Base-by-base conservation (phyloP, 2,797 vertebrate genomes). In the Acanthornis magna region DNA sequence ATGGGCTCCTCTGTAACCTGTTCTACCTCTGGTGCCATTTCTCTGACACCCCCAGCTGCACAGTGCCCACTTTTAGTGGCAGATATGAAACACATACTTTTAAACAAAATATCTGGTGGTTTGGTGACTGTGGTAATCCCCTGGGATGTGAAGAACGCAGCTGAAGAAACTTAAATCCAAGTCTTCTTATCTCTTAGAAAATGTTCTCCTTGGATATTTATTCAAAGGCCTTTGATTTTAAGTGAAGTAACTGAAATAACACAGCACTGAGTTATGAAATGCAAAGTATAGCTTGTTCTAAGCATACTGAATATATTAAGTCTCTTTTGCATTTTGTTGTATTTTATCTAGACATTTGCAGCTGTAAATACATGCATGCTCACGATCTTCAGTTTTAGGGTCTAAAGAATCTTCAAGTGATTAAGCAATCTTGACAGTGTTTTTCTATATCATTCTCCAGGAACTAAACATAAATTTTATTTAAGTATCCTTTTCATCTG, bases 301-400 rank as follows among this genome's bases (percentile, higher is more conserved):
- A 65, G 47, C n/a, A 42, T 32, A 22, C 27, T 73, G 78, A 70
- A 92, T 82, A 40, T 3, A 62, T 66, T 73, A 75, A 16, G 12
- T 62, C 16, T 88, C 14, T 62, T 68, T 74, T 87, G 38, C 43
- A 73, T 89, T 75, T 86, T 55, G 9, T 75, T 89, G 6, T 54
- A 72, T 89, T 91, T 95, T 79, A 89, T 66, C 74, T 55, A 79
- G 75, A 66, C 20, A 36, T 79, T 79, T 66, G 25, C 47, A 82
- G 27, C 11, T 70, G 22, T 57, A 76, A 85, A 68, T 70, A 36
- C 19, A 66, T 89, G 30, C 27, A 38, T 29, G 8, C 25, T 87
- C 55, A 60, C 13, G 4, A 58, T 73, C 38, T 82, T 89, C 55
- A 40, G 11, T 70, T 93, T 86, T 66, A 65, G n/a, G 23, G 27